These are phyloP conservation scores for Elegia similella DNA, from an alignment of 2,888 invertebrate genomes.

Conservation along the genomic window DNA sequence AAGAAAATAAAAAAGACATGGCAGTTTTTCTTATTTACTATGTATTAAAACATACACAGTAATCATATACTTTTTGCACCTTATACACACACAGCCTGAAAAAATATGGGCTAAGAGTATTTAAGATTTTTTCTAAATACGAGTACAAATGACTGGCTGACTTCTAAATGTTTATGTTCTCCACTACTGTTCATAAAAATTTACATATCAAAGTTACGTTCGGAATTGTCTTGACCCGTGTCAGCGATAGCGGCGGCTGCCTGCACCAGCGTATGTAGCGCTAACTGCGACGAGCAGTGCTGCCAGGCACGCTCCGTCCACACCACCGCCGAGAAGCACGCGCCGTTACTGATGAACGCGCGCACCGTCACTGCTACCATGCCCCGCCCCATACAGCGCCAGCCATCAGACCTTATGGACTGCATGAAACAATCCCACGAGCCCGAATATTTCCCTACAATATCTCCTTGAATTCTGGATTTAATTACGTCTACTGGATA, in stretches of 20 bases:
- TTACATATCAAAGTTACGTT: slow-evolving; percentile 55
- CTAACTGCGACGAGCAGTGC: slow-evolving; percentile 43
- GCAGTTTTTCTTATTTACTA: not conserved
- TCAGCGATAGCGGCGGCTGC: slow-evolving; percentile 53
- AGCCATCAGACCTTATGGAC: slow-evolving; percentile 87
- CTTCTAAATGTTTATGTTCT: too few relatives aligned
- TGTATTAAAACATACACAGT: slow-evolving; percentile 10
- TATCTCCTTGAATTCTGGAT: slow-evolving; percentile 91
- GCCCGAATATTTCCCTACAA: slow-evolving; percentile 83
- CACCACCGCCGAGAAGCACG: slow-evolving; percentile 93
- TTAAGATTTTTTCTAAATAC: too few relatives aligned
- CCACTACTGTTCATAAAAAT: not conserved
- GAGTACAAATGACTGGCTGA: too few relatives aligned
- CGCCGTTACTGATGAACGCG: slow-evolving; percentile 96
- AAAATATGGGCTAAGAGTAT: too few relatives aligned
- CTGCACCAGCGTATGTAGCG: slow-evolving; percentile 43
- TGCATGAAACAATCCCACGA: slow-evolving; percentile 88
- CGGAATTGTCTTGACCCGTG: slow-evolving; percentile 54
- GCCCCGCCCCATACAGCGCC: slow-evolving; percentile 87
- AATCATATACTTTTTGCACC: too few relatives aligned
- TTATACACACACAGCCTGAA: too few relatives aligned
- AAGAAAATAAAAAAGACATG: not conserved
- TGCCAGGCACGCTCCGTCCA: slow-evolving; percentile 86
- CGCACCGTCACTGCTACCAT: slow-evolving; percentile 89
- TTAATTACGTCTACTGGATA: slow-evolving; percentile 96